Evolutionary conservation across 2,888 invertebrate species (phyloP).

Genomic region (Chloroclysta siterata): DNA sequence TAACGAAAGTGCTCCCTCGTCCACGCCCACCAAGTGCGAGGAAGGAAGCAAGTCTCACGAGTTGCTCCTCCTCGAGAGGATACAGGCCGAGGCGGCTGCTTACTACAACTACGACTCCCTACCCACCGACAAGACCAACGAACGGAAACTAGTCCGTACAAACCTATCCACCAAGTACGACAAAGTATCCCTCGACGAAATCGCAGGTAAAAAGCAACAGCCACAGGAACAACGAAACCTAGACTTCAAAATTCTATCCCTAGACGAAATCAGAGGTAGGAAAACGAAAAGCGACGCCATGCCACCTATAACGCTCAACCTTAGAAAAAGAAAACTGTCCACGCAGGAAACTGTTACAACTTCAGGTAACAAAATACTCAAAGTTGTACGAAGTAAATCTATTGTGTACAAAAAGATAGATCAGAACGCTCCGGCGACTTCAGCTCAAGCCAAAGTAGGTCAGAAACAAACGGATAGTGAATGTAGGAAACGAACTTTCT

Average conservation of each 20-base stretch:
- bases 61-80: slow-evolving; percentile 87
- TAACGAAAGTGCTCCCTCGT: slow-evolving; percentile 88
- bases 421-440: slow-evolving; percentile 49
- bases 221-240: slow-evolving; percentile 54
- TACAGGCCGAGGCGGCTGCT: slow-evolving; percentile 90
- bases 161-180: slow-evolving; percentile 74
- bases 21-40: slow-evolving; percentile 83
- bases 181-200: slow-evolving; percentile 80
- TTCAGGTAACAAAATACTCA: slow-evolving; percentile 75
- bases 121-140: slow-evolving; percentile 51
- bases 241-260: slow-evolving; percentile 79
- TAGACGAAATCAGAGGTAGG: slow-evolving; percentile 80
- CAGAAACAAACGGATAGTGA: slow-evolving; percentile 55
- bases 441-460: slow-evolving; percentile 53
- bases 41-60: slow-evolving; percentile 86
- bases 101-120: slow-evolving; percentile 87
- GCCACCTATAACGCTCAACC: slow-evolving; percentile 67
- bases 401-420: slow-evolving; percentile 77
- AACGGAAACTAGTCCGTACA: slow-evolving; percentile 61
- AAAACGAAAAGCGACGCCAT: slow-evolving; percentile 56
- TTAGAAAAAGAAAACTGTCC: slow-evolving; percentile 73
- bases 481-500: slow-evolving; percentile 71
- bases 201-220: slow-evolving; percentile 65
- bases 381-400: slow-evolving; percentile 77
- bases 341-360: slow-evolving; percentile 74